phyloP scores from a whole-genome alignment of 2,113 vertebrate genomes.

The Pangasianodon hypophthalmus region DNA sequence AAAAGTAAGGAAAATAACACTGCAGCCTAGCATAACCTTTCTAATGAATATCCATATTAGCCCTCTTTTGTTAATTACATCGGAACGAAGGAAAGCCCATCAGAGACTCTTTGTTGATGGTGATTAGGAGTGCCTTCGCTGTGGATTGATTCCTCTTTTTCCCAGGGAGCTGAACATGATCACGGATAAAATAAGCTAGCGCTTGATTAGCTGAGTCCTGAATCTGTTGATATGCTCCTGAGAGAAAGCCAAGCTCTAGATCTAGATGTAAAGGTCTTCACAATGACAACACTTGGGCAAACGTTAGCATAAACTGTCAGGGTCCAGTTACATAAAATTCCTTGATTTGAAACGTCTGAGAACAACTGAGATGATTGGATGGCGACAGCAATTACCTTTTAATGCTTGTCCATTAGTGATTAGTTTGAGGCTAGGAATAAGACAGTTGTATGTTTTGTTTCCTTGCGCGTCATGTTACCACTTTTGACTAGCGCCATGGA shows the following conservation, averaged over 20 bases:
- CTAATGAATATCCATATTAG: background rate
- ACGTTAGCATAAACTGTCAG: background rate
- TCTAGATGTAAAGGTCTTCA: slow-evolving; percentile 12
- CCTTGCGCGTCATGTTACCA: background rate
- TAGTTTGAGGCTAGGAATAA: background rate
- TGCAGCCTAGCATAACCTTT: background rate
- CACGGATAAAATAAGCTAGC: slow-evolving; percentile 6
- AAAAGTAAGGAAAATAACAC: background rate
- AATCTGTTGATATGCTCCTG: slow-evolving; percentile 37
- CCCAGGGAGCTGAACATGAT: slow-evolving; percentile 10
- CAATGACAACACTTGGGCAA: slow-evolving; percentile 12
- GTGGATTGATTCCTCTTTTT: slow-evolving; percentile 48
- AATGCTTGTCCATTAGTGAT: background rate
- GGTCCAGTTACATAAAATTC: background rate
- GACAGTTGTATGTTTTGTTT: background rate
- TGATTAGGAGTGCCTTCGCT: slow-evolving; percentile 37
- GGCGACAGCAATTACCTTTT: background rate
- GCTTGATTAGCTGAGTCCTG: slow-evolving; percentile 33
- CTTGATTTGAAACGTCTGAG: background rate
- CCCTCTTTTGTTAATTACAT: slow-evolving; percentile 27
- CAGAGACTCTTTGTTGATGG: slow-evolving; percentile 5
- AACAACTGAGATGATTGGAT: background rate
- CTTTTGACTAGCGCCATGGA: background rate
- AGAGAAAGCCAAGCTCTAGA: slow-evolving; percentile 18
- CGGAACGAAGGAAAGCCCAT: slow-evolving; percentile 11